Percentiles rank a stretch among this genome's conserved stretches.
Evolutionary conservation across 2,888 invertebrate genomes (phyloP).

Genomic region (Limnephilus rhombicus): DNA sequence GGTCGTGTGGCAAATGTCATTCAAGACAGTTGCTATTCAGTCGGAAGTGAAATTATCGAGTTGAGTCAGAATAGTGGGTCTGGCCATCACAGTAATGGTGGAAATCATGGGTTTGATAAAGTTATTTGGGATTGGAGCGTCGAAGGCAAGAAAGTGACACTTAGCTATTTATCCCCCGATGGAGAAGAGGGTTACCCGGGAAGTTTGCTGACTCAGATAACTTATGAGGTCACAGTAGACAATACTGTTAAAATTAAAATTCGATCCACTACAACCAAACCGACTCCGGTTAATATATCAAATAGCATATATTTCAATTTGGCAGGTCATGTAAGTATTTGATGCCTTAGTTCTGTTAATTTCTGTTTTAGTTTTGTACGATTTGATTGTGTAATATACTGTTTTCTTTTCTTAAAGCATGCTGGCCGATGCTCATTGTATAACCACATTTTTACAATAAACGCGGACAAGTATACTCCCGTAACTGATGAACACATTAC

Average conservation of each 20-base stretch:
- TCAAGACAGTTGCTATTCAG: slow-evolving; percentile 78
- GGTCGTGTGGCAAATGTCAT: slow-evolving; percentile 93
- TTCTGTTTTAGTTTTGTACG: not conserved
- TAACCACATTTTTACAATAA: slow-evolving; percentile 84
- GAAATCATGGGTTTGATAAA: slow-evolving; percentile 89
- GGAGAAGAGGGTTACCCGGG: slow-evolving; percentile 95
- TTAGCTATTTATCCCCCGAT: slow-evolving; percentile 87
- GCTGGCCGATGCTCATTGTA: slow-evolving; percentile 81
- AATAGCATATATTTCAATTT: slow-evolving; percentile 95
- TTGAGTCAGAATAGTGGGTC: slow-evolving; percentile 85
- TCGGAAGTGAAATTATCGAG: slow-evolving; percentile 80
- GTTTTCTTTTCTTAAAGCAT: slow-evolving; percentile 72
- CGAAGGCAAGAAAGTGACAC: slow-evolving; percentile 80
- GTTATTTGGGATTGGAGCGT: slow-evolving; percentile 84
- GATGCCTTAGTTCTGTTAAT: too few species aligned
- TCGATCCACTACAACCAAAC: slow-evolving; percentile 85
- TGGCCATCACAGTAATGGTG: slow-evolving; percentile 88
- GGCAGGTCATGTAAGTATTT: slow-evolving; percentile 87
- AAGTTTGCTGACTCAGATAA: slow-evolving; percentile 83
- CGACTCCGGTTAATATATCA: slow-evolving; percentile 91
- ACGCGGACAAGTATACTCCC: slow-evolving; percentile 87
- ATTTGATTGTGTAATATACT: not conserved
- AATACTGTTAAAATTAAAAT: slow-evolving; percentile 87
- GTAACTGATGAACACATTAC: slow-evolving; percentile 84
- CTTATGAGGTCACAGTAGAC: slow-evolving; percentile 84